phyloP scores from a whole-genome alignment of 1,140 invertebrate genomes.

The Wiebesia pumilae region DNA sequence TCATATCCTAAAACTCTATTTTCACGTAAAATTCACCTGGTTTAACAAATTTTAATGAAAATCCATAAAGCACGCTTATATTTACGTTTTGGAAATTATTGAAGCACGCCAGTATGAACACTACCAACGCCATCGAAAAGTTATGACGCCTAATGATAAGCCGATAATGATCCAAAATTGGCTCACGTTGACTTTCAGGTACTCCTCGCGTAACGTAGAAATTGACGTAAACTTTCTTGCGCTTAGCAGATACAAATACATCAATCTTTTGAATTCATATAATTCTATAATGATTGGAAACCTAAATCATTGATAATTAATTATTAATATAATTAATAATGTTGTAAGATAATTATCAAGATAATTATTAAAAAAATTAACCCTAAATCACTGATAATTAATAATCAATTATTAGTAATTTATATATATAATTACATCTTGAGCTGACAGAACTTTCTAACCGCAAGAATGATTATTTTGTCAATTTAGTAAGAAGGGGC shows the following conservation, averaged over 20 bases:
- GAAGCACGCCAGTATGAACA: background rate
- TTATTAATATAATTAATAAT: no score
- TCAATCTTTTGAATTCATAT: background rate
- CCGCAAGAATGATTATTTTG: no score
- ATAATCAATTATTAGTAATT: no score
- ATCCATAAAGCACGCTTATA: slow-evolving; percentile 28
- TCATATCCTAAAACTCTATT: background rate
- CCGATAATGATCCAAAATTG: slow-evolving; percentile 45
- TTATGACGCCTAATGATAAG: slow-evolving; percentile 49
- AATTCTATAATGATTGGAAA: background rate
- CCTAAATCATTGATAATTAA: no score
- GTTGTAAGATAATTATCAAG: no score
- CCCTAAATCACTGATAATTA: no score
- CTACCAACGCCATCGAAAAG: slow-evolving; percentile 7
- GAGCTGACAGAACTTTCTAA: no score
- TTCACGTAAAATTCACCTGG: slow-evolving; percentile 14
- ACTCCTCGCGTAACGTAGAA: background rate
- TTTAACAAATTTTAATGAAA: slow-evolving; percentile 49
- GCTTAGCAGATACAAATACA: background rate
- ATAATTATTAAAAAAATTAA: no score
- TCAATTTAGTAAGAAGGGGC: no score
- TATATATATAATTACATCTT: no score
- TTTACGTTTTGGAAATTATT: slow-evolving; percentile 12
- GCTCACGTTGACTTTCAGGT: background rate
- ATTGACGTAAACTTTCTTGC: background rate